Conservation (phyloP, 2,113 vertebrate genomes). For the Eclectus roratus region DNA sequence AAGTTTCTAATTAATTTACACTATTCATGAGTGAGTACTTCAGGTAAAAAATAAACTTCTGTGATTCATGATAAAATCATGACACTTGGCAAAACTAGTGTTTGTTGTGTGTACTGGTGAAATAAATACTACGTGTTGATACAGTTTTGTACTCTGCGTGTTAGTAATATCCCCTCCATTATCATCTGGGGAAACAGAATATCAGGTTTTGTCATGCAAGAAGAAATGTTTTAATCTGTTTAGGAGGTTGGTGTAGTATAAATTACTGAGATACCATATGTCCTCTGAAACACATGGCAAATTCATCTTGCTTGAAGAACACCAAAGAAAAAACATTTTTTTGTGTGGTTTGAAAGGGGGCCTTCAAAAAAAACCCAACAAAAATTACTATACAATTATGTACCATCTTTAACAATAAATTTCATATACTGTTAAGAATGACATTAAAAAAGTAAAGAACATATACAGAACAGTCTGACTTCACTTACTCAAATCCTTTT, state of each 20-base stretch:
- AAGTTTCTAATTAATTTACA: background rate
- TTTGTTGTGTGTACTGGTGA: background rate
- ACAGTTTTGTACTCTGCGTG: background rate
- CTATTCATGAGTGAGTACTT: background rate
- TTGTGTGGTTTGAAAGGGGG: background rate
- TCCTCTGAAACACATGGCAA: constrained; percentile 27
- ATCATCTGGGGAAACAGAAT: constrained; percentile 23
- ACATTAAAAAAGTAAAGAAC: background rate
- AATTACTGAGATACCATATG: constrained; percentile 52
- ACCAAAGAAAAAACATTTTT: background rate
- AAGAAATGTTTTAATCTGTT: constrained; percentile 59
- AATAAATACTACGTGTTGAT: background rate
- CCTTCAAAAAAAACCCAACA: background rate
- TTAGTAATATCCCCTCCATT: constrained; percentile 30
- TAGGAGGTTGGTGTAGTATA: constrained; percentile 22
- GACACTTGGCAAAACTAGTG: background rate
- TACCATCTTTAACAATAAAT: background rate
- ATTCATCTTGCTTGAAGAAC: constrained; percentile 27
- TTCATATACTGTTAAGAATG: background rate
- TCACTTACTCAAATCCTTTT: background rate
- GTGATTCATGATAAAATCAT: background rate
- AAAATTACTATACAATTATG: background rate
- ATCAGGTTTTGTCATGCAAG: constrained; percentile 61
- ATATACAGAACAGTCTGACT: background rate
- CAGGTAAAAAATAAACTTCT: background rate